These are phyloP conservation scores for Myanophis thanlyinensis DNA, from an alignment of 2,113 vertebrate species.

Conservation along the genomic window DNA sequence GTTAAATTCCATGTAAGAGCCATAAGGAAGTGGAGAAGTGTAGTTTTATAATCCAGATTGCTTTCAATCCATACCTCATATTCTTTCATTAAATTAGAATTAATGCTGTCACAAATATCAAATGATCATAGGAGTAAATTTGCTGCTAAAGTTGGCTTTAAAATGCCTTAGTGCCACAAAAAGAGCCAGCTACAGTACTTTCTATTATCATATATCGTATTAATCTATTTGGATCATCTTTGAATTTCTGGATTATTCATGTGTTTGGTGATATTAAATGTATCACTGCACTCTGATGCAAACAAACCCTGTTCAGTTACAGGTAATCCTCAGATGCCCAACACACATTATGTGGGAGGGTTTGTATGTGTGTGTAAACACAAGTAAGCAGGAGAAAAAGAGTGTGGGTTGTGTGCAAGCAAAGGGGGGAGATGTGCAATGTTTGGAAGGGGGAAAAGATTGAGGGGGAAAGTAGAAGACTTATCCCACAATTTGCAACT, in stretches of 20 bases:
- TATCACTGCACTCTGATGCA: not conserved
- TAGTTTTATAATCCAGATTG: not conserved
- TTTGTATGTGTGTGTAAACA: too few relatives aligned
- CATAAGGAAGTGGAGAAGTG: not conserved
- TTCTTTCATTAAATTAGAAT: not conserved
- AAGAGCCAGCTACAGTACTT: not conserved
- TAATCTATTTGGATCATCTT: not conserved
- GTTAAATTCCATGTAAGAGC: too few relatives aligned
- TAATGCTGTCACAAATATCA: not conserved
- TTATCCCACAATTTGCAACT: not conserved
- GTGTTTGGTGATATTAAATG: slow-evolving; percentile 4
- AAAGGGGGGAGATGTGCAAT: too few relatives aligned
- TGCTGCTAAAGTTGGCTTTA: not conserved
- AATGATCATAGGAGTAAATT: not conserved
- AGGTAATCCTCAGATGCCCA: too few relatives aligned
- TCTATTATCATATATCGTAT: not conserved
- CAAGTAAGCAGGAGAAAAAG: too few relatives aligned
- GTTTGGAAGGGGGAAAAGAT: too few relatives aligned
- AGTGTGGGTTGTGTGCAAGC: too few relatives aligned
- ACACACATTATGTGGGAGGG: too few relatives aligned
- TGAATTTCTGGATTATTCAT: not conserved
- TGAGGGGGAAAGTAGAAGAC: too few relatives aligned
- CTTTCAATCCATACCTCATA: not conserved
- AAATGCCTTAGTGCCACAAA: not conserved
- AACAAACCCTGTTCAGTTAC: not conserved